Conservation (phyloP, 2,113 vertebrate species). For the Melozone crissalis region DNA sequence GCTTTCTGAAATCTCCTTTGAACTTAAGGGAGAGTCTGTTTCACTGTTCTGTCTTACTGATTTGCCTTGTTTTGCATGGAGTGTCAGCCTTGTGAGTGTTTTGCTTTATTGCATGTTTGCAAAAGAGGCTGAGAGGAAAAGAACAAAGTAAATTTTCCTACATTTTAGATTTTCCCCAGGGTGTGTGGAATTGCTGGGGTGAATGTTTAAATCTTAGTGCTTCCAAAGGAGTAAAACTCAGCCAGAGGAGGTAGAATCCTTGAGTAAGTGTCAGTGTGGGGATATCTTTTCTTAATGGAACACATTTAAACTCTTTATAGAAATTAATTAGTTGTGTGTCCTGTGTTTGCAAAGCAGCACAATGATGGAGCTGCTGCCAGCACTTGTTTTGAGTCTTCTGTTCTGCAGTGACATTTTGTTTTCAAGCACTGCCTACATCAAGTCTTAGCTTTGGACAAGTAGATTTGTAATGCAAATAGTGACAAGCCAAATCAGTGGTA, state of each 20-base stretch:
- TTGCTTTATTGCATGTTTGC: not conserved
- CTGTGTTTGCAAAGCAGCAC: not conserved
- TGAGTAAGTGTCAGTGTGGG: not conserved
- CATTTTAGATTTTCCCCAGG: not conserved
- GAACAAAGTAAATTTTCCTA: not conserved
- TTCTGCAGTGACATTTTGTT: not conserved
- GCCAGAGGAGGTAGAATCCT: not conserved
- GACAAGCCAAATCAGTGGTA: not conserved
- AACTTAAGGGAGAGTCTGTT: not conserved
- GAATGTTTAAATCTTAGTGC: not conserved
- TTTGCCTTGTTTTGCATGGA: slow-evolving; percentile 2
- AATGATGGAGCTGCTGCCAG: not conserved
- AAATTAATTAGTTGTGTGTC: not conserved
- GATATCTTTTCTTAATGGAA: not conserved
- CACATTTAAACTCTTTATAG: not conserved
- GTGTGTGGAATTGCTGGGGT: not conserved
- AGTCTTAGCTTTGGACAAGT: not conserved
- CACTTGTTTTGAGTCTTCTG: not conserved
- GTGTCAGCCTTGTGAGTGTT: not conserved
- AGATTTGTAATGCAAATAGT: not conserved
- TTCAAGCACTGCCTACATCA: not conserved
- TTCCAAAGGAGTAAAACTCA: not conserved
- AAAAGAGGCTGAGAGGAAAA: not conserved
- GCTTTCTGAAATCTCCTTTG: not conserved
- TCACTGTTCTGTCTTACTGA: not conserved